Evolutionary conservation across 2,797 vertebrate species (phyloP), one percentile per base, ranked within the genome.

Genomic region (Sebastes nivosus): DNA sequence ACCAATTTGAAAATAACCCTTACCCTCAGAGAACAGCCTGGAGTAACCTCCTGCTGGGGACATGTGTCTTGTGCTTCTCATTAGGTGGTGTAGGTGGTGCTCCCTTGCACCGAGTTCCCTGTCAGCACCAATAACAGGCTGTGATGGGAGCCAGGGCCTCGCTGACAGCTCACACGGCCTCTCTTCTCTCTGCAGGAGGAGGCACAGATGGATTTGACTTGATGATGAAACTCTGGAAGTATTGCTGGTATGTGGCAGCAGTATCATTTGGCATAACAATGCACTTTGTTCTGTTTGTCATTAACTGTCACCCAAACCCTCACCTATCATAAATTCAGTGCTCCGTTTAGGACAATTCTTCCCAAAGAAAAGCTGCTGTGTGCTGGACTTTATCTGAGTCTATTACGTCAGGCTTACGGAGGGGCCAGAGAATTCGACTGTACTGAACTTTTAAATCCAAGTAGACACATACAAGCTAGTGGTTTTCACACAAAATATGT

Each of bases 181-280:
- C 55, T 69, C 29, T 18, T 38, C 14, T 42, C 18, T 0, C 66
- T 59, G 74, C 30, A 30, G 18, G 8, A 58, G 22, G 36, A 76
- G 50, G 8, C 54, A 20, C 67, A 58, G 57, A 83, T 67, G 77
- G 29, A 68, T 73, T 22, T 30, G 50, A 16, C 50, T 58, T 0
- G 3, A 34, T 36, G 67, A 67, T 76, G 61, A 83, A 60, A 61
- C 24, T 25, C 2, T 70, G 59, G n/a, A 67, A n/a, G 30, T 27
- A 75, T 75, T 67, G 50, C 46, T 38, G 67, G 82, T 59, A 52
- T 76, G 73, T 60, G 24, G 29, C 55, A 72, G 24, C 34, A 24
- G n/a, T 29, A 24, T 52, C 8, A 25, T 59, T 65, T 60, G 22
- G 22, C 16, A 22, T 46, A 20, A 63, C 57, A 32, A 16, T 27